Percentiles rank a stretch among this genome's conserved stretches.
Conservation (phyloP, 2,797 vertebrate species). For the Micropoecilia bifurca region DNA sequence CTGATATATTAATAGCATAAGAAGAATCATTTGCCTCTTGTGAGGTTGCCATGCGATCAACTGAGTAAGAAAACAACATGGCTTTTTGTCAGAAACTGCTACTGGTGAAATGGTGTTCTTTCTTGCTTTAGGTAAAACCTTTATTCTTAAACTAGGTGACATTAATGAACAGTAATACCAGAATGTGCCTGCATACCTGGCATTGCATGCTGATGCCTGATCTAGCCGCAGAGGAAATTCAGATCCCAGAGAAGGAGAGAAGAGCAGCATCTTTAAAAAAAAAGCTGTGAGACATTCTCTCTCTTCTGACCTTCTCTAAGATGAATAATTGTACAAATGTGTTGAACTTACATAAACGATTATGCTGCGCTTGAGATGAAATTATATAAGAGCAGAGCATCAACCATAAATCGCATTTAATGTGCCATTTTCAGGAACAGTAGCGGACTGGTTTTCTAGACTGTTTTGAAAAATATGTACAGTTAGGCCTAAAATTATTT, state of each 20-base stretch:
- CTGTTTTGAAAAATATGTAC: neutral
- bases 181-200: conserved; percentile 1
- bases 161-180: neutral
- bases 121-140: neutral
- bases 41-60: neutral
- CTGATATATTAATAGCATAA: neutral
- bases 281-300: neutral
- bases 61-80: neutral
- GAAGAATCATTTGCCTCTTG: neutral
- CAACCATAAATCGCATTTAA: neutral
- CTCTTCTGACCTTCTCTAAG: conserved; percentile 6
- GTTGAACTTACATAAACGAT: conserved; percentile 6
- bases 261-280: neutral
- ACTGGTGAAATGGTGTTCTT: neutral
- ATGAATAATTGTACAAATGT: conserved; percentile 7
- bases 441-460: neutral
- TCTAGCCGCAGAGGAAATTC: neutral
- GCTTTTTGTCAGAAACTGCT: neutral
- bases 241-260: neutral
- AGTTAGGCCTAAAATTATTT: neutral
- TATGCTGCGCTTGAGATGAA: neutral
- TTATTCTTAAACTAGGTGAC: neutral
- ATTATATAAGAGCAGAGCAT: neutral
- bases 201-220: neutral
- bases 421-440: neutral